Evolutionary conservation across 2,797 vertebrate genomes (phyloP).

Genomic region (Myripristis jacobus): DNA sequence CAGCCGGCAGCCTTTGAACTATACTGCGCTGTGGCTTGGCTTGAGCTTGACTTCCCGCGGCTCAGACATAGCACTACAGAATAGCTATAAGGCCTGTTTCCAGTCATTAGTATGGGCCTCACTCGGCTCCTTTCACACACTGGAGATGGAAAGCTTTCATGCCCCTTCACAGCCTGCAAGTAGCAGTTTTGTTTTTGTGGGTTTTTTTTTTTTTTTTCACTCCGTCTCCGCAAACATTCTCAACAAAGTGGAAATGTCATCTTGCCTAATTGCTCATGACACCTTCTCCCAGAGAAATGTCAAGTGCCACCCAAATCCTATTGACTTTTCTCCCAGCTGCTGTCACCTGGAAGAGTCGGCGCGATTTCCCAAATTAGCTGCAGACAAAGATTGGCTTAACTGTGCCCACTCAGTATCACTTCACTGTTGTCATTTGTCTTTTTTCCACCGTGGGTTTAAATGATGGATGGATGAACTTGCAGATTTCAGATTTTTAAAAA

Average conservation of each 20-base stretch:
- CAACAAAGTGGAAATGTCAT: constrained; percentile 54
- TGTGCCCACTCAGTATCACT: not conserved
- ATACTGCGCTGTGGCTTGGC: not conserved
- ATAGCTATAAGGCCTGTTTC: not conserved
- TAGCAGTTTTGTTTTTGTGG: not conserved
- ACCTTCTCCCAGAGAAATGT: constrained; percentile 53
- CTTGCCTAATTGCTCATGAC: constrained; percentile 47
- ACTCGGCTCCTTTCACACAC: not conserved
- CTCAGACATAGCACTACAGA: not conserved
- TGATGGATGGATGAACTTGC: not conserved
- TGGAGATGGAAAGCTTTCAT: not conserved
- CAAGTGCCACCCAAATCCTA: constrained; percentile 40
- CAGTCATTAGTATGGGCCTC: constrained; percentile 8
- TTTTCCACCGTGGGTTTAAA: not conserved
- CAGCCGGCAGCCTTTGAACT: not conserved
- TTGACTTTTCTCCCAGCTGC: constrained; percentile 48
- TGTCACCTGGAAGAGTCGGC: constrained; percentile 32
- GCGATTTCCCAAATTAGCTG: constrained; percentile 22
- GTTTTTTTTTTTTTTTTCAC: not conserved
- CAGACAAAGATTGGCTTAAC: constrained; percentile 18
- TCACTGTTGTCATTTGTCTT: constrained; percentile 19
- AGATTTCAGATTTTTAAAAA: not conserved
- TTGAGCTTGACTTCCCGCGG: not conserved
- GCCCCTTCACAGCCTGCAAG: not conserved
- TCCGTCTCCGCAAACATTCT: constrained; percentile 12